Percentiles rank a stretch among this genome's conserved stretches.
Conservation (phyloP, 1,140 invertebrate genomes). For the Cherax quadricarinatus region DNA sequence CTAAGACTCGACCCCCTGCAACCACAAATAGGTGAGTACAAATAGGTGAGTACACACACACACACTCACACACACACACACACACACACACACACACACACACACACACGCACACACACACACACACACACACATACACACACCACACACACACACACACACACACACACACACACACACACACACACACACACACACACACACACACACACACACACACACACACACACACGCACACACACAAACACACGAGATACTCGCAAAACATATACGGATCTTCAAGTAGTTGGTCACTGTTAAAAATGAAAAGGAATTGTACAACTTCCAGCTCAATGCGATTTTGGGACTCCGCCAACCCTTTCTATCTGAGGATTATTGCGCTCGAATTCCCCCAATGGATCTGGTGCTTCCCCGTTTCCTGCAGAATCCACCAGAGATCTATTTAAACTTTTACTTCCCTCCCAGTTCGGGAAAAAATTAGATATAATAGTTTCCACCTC, state of each 20-base stretch:
- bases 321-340: neutral
- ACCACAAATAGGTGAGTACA: too few species aligned
- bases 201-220: neutral
- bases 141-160: neutral
- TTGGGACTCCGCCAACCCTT: neutral
- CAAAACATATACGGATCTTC: too few species aligned
- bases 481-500: neutral
- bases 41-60: too few species aligned
- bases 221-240: neutral
- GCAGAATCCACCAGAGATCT: neutral
- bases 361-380: neutral
- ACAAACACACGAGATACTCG: neutral
- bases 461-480: neutral
- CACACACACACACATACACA: too few species aligned
- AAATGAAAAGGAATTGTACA: neutral
- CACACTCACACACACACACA: too few species aligned
- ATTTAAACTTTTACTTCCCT: neutral
- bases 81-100: too few species aligned
- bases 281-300: too few species aligned
- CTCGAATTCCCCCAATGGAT: neutral
- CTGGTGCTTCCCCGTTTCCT: neutral
- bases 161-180: neutral
- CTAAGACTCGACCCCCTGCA: too few species aligned
- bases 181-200: constrained; percentile 3
- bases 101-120: too few species aligned